Base-by-base conservation (phyloP, 1,140 invertebrate genomes). In the Dinothrombium tinctorium region DNA sequence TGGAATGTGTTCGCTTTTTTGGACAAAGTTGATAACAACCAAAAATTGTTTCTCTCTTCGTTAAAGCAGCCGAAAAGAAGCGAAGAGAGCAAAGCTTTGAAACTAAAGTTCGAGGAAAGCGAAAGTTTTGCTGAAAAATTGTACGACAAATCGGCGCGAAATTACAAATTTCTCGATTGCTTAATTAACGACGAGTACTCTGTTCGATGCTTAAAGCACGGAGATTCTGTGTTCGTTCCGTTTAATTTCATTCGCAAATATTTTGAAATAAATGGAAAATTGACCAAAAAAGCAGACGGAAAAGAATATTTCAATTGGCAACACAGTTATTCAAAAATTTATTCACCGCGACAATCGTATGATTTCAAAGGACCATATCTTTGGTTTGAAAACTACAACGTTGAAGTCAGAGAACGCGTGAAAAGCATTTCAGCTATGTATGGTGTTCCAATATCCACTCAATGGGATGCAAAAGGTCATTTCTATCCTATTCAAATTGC, bases 401-500 rank as follows among this genome's bases (percentile, higher is more conserved):
- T 95, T 0, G 89, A 95, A 62, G 75, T 76, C 0, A 66, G 90
- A 28, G 86, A 94, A 50, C 62, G 89, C 35, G 89, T 98, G 0
- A 90, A 92, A 62, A 94, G 84, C 56, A 74, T 98, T 47, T 87
- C 78, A 58, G 86, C 76, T 0, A 72, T 69, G 11, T 77, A 89
- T 54, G 83, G 81, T 42, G 83, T 92, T 7, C 84, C 89, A 1
- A 72, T 95, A 26, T 89, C 83, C 2, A 87, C 74, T 0, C 89
- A 95, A 54, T 96, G 89, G 89, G 77, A 84, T 33, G 49, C 56
- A 11, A 51, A 68, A 7, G 89, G 86, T 0, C 94, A 96, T 59
- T 89, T 76, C 57, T 98, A 98, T 63, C 87, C 90, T 0, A 95
- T 90, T 2, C 92, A 98, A 66, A 92, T 98, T 47, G 86, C 89